A percentile compares a stretch with the other conserved stretches of the same genome.
Evolutionary conservation across 2,888 invertebrate genomes (phyloP).

Genomic region (Limnephilus marmoratus): DNA sequence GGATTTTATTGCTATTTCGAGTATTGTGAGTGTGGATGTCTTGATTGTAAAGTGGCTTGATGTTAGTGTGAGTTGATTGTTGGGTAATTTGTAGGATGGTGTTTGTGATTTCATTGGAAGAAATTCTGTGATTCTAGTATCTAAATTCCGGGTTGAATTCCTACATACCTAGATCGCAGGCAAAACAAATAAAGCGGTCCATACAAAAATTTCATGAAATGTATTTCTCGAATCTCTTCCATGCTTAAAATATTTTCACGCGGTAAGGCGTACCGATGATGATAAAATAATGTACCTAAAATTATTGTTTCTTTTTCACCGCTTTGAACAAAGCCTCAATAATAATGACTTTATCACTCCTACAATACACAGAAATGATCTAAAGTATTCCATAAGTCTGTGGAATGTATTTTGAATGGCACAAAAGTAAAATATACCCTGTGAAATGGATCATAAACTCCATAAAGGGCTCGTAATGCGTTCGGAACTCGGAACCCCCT

Average conservation of each 20-base stretch:
- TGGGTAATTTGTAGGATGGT: too few relatives aligned
- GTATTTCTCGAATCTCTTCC: background rate
- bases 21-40: too few relatives aligned
- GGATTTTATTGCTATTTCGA: too few relatives aligned
- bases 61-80: too few relatives aligned
- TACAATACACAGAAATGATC: slow-evolving; percentile 35
- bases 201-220: background rate
- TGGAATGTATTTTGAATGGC: slow-evolving; percentile 40
- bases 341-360: background rate
- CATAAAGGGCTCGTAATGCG: slow-evolving; percentile 62
- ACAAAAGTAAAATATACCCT: slow-evolving; percentile 55
- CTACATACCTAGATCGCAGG: too few relatives aligned
- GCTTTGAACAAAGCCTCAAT: background rate
- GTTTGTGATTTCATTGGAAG: too few relatives aligned
- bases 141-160: too few relatives aligned
- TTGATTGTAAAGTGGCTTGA: too few relatives aligned
- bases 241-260: background rate
- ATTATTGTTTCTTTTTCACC: slow-evolving; percentile 5
- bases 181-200: too few relatives aligned
- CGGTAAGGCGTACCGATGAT: slow-evolving; percentile 28
- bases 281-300: background rate
- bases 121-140: too few relatives aligned
- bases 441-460: slow-evolving; percentile 66
- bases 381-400: slow-evolving; percentile 49
- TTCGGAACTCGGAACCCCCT: slow-evolving; percentile 52